Evolutionary conservation across 2,113 vertebrate genomes (phyloP), one percentile per base, ranked within the genome.

Genomic region (Sturnus vulgaris): DNA sequence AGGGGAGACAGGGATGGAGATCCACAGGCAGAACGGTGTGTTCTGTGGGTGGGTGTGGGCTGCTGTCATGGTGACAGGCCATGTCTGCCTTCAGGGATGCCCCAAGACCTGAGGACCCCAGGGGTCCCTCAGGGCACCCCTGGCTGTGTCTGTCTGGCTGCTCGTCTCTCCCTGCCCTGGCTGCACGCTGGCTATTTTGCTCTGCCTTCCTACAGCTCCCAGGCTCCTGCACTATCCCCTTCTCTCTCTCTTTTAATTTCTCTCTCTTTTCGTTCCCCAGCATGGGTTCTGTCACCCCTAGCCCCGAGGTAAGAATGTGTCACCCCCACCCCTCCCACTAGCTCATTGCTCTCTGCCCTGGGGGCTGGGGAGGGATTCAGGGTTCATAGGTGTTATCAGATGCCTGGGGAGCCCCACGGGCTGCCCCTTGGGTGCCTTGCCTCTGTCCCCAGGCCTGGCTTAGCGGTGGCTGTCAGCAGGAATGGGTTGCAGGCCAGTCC

Each of bases 241-340:
- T 89, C 91, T 82, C 82, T 94, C 84, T 92, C 77, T 83, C 83
- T 92, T 98, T 97, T 71, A 92, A 92, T 92, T 90, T 97, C 94
- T 97, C 97, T 97, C 98, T 98, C 94, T 96, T 98, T 97, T 96
- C 92, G 92, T 95, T 96, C 96, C 96, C 97, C 97, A 97, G 97
- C 98, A 97, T 97, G 97, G 97, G 95, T 97, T 97, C 97, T 98
- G 92, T 98, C 97, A 92, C 97, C 95, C 82, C 85, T 97, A 98
- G 97, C 47, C 92, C 95, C 66, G 96, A 98, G 98, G 98, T 98
- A 98, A 98, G 98, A 97, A 86, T 75, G 56, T 89, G 87, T 89
- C 93, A 3, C 75, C 88, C 88, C 95, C 95, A 86, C 33, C 42
- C 14, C 88, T 91, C 87, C 53, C 82, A 92, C 85, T 91, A 73